Evolutionary conservation across 2,888 invertebrate species (phyloP).

Genomic region (Clitarchus hookeri): DNA sequence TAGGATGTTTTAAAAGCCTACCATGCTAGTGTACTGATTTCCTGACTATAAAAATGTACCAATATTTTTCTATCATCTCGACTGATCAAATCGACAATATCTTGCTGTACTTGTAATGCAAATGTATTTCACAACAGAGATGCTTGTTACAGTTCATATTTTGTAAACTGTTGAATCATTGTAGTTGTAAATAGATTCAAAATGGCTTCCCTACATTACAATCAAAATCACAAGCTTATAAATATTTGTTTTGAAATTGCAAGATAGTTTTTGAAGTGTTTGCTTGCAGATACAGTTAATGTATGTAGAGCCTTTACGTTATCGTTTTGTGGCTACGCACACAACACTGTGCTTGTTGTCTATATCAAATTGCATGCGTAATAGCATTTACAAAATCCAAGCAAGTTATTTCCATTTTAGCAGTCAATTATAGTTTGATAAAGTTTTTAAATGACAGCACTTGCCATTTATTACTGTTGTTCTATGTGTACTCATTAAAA

Average conservation of each 20-base stretch:
- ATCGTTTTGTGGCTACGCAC: background rate
- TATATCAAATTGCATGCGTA: background rate
- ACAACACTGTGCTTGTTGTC: background rate
- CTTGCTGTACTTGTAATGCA: background rate
- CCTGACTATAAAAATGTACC: background rate
- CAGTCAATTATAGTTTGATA: background rate
- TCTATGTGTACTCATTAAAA: too few species aligned
- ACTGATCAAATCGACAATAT: slow-evolving; percentile 7
- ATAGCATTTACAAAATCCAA: background rate
- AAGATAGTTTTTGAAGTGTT: background rate
- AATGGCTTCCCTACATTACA: background rate
- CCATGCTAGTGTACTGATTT: too few species aligned
- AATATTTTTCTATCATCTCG: background rate
- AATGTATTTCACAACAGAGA: background rate
- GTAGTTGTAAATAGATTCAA: background rate
- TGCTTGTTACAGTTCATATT: background rate
- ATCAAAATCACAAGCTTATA: background rate
- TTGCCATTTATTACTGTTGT: too few species aligned
- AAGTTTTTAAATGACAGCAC: background rate
- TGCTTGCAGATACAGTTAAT: background rate
- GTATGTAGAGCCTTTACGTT: background rate
- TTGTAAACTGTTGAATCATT: background rate
- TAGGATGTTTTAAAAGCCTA: too few species aligned
- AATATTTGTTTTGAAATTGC: background rate
- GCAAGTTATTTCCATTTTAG: background rate